Base-by-base conservation (phyloP, 2,113 vertebrate genomes). In the Gymnocephalus cernua region DNA sequence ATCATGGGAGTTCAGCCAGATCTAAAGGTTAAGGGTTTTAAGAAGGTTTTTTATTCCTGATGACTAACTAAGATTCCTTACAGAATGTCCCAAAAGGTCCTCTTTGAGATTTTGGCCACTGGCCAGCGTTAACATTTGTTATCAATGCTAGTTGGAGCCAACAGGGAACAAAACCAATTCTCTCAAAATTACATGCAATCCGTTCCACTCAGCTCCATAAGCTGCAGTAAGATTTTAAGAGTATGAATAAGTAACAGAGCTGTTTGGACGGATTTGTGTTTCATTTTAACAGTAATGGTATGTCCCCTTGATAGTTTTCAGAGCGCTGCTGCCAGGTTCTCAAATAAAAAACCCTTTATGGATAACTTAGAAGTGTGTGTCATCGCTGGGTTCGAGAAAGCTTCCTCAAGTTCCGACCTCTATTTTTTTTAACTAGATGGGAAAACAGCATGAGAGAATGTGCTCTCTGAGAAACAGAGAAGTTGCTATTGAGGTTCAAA, bases 101-200 rank as follows among this genome's bases (percentile, higher is more conserved):
- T 84, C 67, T 44, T 11, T 75, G 74, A 72, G 83, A 79, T 44
- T 75, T 35, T 88, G 82, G 87, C 82, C 80, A 64, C 25, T 0
- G 7, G 41, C 62, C 18, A 50, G 66, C 3, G 67, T 81, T 83
- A 79, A 85, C 82, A 77, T 82, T 86, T 86, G 82, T 80, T 87
- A 73, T 84, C 80, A 54, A 80, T 76, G 84, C 63, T 66, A 14
- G 75, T 77, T 38, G 4, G 25, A 77, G 74, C 89, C 75, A 87
- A 84, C 11, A 59, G 77, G 86, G 80, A 89, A 88, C 82, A 48
- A 41, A 83, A 89, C 74, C 82, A 74, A 63, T 74, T 89, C 74
- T 69, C 58, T 80, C 69, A 71, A 83, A 88, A 83, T 85, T 59
- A 63, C 83, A 83, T 77, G 62, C 83, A 85, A 84, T 80, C 74